These are phyloP conservation scores for Myotis vivesi DNA, from an alignment of 2,797 vertebrate species.

Conservation along the genomic window DNA sequence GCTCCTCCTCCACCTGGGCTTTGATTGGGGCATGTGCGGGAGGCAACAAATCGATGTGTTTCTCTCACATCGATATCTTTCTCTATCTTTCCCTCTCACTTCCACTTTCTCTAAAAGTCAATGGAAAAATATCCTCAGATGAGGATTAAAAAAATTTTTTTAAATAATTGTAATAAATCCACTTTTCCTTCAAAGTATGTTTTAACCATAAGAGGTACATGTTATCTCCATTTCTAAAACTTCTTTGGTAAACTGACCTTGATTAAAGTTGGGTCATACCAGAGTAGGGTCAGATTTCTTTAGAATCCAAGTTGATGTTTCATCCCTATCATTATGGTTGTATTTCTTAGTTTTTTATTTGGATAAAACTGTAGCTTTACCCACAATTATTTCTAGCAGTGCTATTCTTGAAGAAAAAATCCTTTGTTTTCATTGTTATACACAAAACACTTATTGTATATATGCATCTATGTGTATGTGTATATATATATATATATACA, in stretches of 20 bases:
- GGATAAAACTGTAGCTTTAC: conserved; percentile 78
- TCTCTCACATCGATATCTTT: too few species aligned
- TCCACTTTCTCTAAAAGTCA: too few species aligned
- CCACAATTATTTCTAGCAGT: conserved; percentile 80
- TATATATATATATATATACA: too few species aligned
- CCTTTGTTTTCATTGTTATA: conserved; percentile 63
- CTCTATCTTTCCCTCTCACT: too few species aligned
- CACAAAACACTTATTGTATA: not conserved
- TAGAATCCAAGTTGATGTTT: not conserved
- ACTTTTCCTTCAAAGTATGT: not conserved
- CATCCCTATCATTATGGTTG: conserved; percentile 48
- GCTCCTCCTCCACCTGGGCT: too few species aligned
- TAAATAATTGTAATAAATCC: not conserved
- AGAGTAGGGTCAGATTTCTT: not conserved
- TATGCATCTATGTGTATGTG: not conserved
- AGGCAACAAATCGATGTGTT: too few species aligned
- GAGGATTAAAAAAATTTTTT: not conserved
- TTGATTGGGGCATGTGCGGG: too few species aligned
- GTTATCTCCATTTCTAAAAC: not conserved
- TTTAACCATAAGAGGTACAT: not conserved
- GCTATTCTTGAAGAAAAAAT: conserved; percentile 75
- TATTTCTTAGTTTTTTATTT: conserved; percentile 80
- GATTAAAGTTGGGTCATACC: not conserved
- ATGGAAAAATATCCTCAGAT: too few species aligned
- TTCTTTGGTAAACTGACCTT: not conserved